Evolutionary conservation across 2,797 vertebrate species (phyloP).

Genomic region (Spinus pinus): DNA sequence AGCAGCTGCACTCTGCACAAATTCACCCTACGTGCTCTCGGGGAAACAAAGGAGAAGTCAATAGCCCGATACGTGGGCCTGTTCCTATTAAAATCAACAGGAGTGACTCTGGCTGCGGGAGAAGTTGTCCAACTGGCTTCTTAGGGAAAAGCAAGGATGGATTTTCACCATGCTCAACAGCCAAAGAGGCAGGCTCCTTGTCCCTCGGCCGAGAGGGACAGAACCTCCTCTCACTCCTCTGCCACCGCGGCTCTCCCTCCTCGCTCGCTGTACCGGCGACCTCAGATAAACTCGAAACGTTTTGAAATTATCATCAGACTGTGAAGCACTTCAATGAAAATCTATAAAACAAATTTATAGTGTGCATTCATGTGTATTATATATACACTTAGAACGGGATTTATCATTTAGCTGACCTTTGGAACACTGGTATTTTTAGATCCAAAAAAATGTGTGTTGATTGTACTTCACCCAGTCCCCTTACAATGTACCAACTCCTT

Average conservation of each 20-base stretch:
- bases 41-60: slow-evolving; percentile 45
- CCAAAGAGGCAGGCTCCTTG: neutral
- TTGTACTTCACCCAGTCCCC: slow-evolving; percentile 6
- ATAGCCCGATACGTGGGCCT: neutral
- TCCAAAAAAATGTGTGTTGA: slow-evolving; percentile 28
- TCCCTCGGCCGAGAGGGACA: neutral
- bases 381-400: slow-evolving; percentile 35
- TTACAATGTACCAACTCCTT: slow-evolving; percentile 24
- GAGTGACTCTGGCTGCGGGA: neutral
- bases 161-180: neutral
- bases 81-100: neutral
- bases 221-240: neutral
- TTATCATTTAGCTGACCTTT: slow-evolving; percentile 65
- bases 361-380: slow-evolving; percentile 48
- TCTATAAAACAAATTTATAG: slow-evolving; percentile 65
- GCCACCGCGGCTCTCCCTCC: neutral
- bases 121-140: neutral
- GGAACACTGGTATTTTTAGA: slow-evolving; percentile 60
- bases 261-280: neutral
- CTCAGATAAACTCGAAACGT: slow-evolving; percentile 40
- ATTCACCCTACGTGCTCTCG: neutral
- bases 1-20: neutral
- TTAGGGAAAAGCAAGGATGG: neutral
- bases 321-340: slow-evolving; percentile 58
- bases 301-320: slow-evolving; percentile 53